phyloP scores from a whole-genome alignment of 2,888 invertebrate species.

The Thecocarcelia acutangulata region DNA sequence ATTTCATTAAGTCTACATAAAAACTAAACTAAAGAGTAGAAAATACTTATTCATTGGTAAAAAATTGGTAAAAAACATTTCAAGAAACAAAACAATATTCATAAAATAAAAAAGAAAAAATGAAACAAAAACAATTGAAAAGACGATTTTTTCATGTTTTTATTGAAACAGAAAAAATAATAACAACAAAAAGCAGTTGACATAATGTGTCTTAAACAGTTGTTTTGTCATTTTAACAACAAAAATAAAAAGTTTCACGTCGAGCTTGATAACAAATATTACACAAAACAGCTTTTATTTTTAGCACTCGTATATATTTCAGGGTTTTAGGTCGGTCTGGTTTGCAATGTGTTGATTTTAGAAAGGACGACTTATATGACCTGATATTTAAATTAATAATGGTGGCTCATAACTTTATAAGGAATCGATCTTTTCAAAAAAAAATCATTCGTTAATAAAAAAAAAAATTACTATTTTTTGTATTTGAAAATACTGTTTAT shows the following conservation, averaged over 20 bases:
- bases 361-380: too few species aligned
- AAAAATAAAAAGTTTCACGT: constrained; percentile 42
- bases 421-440: too few species aligned
- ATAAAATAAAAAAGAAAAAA: constrained; percentile 51
- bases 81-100: constrained; percentile 49
- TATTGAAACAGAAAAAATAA: constrained; percentile 23
- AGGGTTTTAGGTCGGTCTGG: neutral
- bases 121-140: constrained; percentile 68
- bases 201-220: constrained; percentile 67
- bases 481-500: too few species aligned
- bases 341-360: too few species aligned
- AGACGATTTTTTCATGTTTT: constrained; percentile 40
- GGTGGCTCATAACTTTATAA: too few species aligned
- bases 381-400: too few species aligned
- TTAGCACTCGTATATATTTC: too few species aligned
- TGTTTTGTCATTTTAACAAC: constrained; percentile 41
- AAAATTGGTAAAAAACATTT: constrained; percentile 4
- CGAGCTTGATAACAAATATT: constrained; percentile 34
- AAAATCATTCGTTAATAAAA: too few species aligned
- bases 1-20: constrained; percentile 78
- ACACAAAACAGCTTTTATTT: neutral
- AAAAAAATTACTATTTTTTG: too few species aligned
- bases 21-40: constrained; percentile 60
- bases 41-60: constrained; percentile 25
- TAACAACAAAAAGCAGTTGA: constrained; percentile 47